Evolutionary conservation across 2,888 invertebrate species (phyloP).

Genomic region (Spodoptera littoralis): DNA sequence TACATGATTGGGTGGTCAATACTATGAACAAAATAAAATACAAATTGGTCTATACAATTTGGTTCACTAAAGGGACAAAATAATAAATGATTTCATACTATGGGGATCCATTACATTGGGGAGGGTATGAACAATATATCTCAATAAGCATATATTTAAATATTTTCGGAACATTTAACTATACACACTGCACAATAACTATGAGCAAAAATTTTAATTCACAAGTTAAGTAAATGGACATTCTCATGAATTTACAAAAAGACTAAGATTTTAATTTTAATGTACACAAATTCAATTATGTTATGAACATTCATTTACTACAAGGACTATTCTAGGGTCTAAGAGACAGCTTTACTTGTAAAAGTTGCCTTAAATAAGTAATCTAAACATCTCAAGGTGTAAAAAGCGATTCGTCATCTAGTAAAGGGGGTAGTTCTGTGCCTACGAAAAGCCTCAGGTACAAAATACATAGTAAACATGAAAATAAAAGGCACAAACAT

Average conservation of each 20-base stretch:
- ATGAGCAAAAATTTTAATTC: conserved; percentile 44
- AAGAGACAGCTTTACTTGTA: conserved; percentile 57
- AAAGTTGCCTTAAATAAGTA: conserved; percentile 50
- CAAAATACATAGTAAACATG: conserved; percentile 76
- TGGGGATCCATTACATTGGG: background rate
- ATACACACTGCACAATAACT: conserved; percentile 38
- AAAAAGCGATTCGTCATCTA: conserved; percentile 57
- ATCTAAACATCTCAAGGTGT: conserved; percentile 57
- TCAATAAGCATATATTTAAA: conserved; percentile 22
- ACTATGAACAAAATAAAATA: conserved; percentile 1
- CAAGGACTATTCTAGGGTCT: conserved; percentile 46
- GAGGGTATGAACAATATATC: conserved; percentile 9
- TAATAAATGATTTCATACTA: conserved; percentile 10
- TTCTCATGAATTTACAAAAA: conserved; percentile 51
- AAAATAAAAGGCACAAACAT: conserved; percentile 86
- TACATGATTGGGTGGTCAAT: conserved; percentile 19
- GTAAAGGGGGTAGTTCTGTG: conserved; percentile 53
- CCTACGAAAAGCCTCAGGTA: conserved; percentile 77
- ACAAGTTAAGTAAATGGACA: conserved; percentile 52
- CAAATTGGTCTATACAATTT: background rate
- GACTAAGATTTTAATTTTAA: conserved; percentile 20
- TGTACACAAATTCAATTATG: conserved; percentile 36
- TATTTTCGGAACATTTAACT: conserved; percentile 26
- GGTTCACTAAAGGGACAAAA: conserved; percentile 7
- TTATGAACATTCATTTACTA: conserved; percentile 51